Percentiles rank a stretch among this genome's conserved stretches.
phyloP scores from a whole-genome alignment of 2,888 invertebrate species.

The Anorthoa munda region DNA sequence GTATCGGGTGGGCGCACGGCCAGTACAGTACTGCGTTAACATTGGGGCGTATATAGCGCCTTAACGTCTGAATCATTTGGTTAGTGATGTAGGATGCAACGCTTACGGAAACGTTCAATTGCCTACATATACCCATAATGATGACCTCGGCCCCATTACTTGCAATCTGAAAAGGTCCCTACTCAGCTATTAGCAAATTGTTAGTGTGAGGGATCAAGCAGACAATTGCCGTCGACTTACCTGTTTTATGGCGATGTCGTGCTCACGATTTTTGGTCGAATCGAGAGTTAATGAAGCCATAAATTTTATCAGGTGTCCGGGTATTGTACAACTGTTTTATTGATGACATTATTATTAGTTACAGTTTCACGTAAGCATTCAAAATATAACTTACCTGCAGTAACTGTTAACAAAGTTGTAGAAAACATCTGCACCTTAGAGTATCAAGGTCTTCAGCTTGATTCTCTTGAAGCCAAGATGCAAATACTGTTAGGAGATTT shows the following conservation, averaged over 20 bases:
- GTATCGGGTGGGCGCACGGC: no score
- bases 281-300: conserved; percentile 34
- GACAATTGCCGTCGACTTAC: conserved; percentile 36
- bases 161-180: conserved; percentile 33
- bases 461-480: no score
- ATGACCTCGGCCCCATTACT: conserved; percentile 19
- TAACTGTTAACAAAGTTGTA: no score
- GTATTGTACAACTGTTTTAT: conserved; percentile 30
- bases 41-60: no score
- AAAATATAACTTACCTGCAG: not conserved
- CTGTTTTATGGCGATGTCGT: conserved; percentile 51
- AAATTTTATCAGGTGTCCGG: conserved; percentile 26
- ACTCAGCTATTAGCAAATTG: conserved; percentile 41
- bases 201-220: conserved; percentile 47
- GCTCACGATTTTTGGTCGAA: conserved; percentile 52
- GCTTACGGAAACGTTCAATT: not conserved
- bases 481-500: not conserved
- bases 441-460: no score
- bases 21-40: no score
- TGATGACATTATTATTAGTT: conserved; percentile 16
- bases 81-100: not conserved
- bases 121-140: not conserved
- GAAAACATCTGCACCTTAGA: no score
- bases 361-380: not conserved
- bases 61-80: not conserved